Evolutionary conservation across 2,888 invertebrate genomes (phyloP), one percentile per base, ranked within the genome.

Genomic region (Drosophila kanekoi): DNA sequence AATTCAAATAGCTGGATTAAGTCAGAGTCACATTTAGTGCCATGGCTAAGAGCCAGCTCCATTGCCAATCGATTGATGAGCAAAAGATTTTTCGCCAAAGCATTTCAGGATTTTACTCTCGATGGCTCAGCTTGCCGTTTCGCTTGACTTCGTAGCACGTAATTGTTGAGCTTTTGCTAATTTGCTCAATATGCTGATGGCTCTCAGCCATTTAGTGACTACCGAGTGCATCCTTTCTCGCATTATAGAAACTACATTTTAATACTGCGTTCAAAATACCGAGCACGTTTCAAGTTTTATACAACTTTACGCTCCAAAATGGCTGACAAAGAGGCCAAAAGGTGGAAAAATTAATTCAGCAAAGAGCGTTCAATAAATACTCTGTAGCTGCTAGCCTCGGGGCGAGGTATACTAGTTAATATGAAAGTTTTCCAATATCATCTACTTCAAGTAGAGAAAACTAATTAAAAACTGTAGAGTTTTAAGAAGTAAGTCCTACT

Each of bases 1-100:
- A 63, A 81, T 78, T 77, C 79, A 74, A 78, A 77, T 68, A 41
- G 52, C 60, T 52, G 62, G 79, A 77, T 77, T 81, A 81, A 53
- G 63, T 41, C 51, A 32, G 16, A 44, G 54, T 41, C 72, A 66
- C 37, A 59, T 13, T 54, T 53, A 3, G 28, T 61, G 65, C 32
- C 38, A 59, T 40, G 47, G 64, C 69, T 44, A 48, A 59, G 38
- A 43, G 38, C 52, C 51, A 33, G 45, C 44, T 41, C 18, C 23
- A 44, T 37, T 40, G 45, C 58, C 54, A 68, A 63, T 68, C 76
- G 52, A 75, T 74, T 75, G 79, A 79, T 75, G 52, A 60, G 68
- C 35, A 38, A 37, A 43, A 67, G 47, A 62, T 62, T 57, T 62
- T n/a, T 13, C 11, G n/a, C 28, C 41, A 28, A 35, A 16, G 9